Evolutionary conservation across 2,113 vertebrate genomes (phyloP), one percentile per base, ranked within the genome.

Genomic region (Periophthalmus modestus): DNA sequence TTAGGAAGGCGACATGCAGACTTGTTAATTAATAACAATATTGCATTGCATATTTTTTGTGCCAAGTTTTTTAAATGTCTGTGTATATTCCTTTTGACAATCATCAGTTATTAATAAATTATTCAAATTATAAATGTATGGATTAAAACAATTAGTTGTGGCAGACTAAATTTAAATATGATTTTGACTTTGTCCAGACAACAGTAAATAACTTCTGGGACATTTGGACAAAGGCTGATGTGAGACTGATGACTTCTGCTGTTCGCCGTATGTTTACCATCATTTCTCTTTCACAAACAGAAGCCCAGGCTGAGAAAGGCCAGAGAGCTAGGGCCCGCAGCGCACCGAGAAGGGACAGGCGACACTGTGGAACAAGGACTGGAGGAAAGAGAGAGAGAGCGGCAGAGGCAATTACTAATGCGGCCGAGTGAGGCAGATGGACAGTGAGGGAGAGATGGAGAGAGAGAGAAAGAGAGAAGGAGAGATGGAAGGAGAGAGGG

Each of bases 221-320:
- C 80, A 71, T 43, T 43, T 43, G 58, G 78, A 80, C 66, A 57
- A 69, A 75, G 69, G 74, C 83, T 78, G 82, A 73, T 67, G 76
- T 89, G 87, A 91, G 74, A 74, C 79, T 93, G 79, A 93, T 83
- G 80, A 79, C 66, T 78, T 85, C 39, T 88, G 91, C 84, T 33
- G 77, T 79, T 91, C 90, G 84, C 91, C 88, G 77, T 93, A 91
- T 91, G 92, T 91, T 92, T 89, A 89, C 75, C 84, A 88, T 91
- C 89, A 86, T 89, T 90, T 86, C 73, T 34, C 61, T 36, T 43
- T 80, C 73, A 67, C 83, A 89, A 88, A 91, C 80, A 88, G 73
- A 71, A 61, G 73, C 73, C 19, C 46, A 43, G 72, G 80, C 84
- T 86, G 84, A 69, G 89, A 90, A 87, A 91, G 86, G 89, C 89